Base-by-base conservation (phyloP, 2,797 vertebrate species). In the Pelochelys cantorii region DNA sequence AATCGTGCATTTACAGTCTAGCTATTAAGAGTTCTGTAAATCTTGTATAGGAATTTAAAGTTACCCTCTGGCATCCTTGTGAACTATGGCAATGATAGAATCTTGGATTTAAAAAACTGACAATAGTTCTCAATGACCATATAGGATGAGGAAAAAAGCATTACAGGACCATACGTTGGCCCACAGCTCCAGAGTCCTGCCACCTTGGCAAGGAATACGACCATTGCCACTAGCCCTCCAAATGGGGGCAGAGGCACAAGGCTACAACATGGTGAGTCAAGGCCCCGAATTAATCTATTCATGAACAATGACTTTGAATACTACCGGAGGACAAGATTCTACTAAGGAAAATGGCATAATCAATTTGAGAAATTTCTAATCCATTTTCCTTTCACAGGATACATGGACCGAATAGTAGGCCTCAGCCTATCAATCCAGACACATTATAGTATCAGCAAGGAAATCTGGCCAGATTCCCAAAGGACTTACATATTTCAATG, bases 61-160 rank as follows among this genome's bases (percentile, higher is more conserved):
- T 62, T 62, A 60, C 59, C 29, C 59, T 29, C 59, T 11, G 18
- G 62, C 25, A 75, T 25, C 18, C 23, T 3, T 48, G 22, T 42
- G 23, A 22, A 12, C 13, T 4, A 75, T 34, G 37, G 25, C 3
- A 42, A 75, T 75, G 71, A 25, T 27, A 7, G 71, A 7, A 22
- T 60, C 37, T 52, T 53, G n/a, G 80, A 75, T 90, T 97, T 93
- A 84, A 81, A 83, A 83, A 92, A 86, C 86, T 8, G 91, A 93
- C 87, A 56, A 11, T 12, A 89, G 27, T 25, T 82, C 57, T 48
- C 37, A 23, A 3, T 68, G 31, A 34, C 17, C 31, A 17, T 68
- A 68, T 4, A 68, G 31, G 5, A 11, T 11, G 11, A 90, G 48
- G 1, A 93, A 83, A 20, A 92, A 89, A 65, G 75, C 18, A 48